Conservation (phyloP, 2,797 vertebrate species). For the Leptodactylus fallax region DNA sequence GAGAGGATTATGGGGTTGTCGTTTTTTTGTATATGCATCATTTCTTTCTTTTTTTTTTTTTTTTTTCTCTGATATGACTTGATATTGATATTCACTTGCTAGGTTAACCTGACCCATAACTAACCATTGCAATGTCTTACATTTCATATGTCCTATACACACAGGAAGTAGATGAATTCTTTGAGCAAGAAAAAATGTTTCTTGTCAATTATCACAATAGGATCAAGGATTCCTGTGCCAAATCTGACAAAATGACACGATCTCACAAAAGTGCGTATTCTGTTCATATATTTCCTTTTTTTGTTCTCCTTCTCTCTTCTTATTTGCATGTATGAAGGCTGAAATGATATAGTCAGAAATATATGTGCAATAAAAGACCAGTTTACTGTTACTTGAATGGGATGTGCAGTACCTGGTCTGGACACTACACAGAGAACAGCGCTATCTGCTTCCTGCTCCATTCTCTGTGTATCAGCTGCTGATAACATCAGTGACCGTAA, state of each 20-base stretch:
- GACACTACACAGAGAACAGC: no score
- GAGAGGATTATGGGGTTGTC: no score
- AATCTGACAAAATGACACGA: conserved; percentile 97
- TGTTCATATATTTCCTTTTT: not conserved
- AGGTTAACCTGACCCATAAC: not conserved
- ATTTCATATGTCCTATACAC: conserved; percentile 45
- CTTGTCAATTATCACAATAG: conserved; percentile 93
- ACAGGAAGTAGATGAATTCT: conserved; percentile 97
- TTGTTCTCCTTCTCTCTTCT: no score
- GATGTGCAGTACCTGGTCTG: no score
- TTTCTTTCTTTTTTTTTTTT: no score
- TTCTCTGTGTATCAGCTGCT: no score
- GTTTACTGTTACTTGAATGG: no score
- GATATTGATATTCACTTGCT: not conserved
- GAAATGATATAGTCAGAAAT: not conserved
- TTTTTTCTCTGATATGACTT: no score
- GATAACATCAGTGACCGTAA: no score
- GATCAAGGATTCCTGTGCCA: conserved; percentile 93
- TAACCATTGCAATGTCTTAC: not conserved
- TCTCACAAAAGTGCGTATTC: conserved; percentile 90
- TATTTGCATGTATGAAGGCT: no score
- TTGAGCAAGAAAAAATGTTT: conserved; percentile 97
- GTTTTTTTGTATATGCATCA: no score
- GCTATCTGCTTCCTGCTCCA: no score
- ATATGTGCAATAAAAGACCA: not conserved